Evolutionary conservation across 1,140 invertebrate species (phyloP).

Genomic region (Sarcophaga bullata): DNA sequence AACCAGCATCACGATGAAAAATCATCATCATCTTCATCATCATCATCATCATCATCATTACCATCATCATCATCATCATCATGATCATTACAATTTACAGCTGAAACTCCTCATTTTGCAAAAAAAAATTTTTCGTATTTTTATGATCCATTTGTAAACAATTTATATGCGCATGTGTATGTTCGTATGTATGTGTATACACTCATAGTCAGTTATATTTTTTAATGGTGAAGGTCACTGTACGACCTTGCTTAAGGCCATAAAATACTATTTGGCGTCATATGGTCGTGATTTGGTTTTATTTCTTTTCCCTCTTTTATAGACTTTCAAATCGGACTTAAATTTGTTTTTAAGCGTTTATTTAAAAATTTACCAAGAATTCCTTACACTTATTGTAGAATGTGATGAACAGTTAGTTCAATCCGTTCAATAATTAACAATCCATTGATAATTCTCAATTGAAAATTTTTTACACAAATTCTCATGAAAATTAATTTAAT

Average conservation of each 20-base stretch:
- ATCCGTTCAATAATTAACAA: no score
- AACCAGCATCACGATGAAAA: no score
- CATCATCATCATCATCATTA: not conserved
- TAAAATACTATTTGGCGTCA: constrained; percentile 54
- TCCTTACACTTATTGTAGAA: no score
- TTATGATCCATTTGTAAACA: not conserved
- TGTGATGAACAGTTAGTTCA: no score
- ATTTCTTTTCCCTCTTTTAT: constrained; percentile 50
- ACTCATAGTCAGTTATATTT: not conserved
- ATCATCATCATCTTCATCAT: not conserved
- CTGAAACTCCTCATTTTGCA: constrained; percentile 1
- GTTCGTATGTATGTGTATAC: not conserved
- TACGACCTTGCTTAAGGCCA: constrained; percentile 63
- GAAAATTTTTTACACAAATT: not conserved
- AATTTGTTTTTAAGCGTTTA: not conserved
- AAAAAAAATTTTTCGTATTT: not conserved
- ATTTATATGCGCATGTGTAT: not conserved
- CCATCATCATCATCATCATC: not conserved
- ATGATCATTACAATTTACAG: no score
- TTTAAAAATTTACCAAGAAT: no score
- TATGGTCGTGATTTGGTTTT: constrained; percentile 56
- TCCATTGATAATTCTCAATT: no score
- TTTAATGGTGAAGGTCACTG: constrained; percentile 44
- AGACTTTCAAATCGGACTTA: constrained; percentile 25
- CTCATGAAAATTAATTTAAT: not conserved